These are phyloP conservation scores for Dasypolia templi DNA, from an alignment of 2,888 invertebrate species.

Conservation along the genomic window DNA sequence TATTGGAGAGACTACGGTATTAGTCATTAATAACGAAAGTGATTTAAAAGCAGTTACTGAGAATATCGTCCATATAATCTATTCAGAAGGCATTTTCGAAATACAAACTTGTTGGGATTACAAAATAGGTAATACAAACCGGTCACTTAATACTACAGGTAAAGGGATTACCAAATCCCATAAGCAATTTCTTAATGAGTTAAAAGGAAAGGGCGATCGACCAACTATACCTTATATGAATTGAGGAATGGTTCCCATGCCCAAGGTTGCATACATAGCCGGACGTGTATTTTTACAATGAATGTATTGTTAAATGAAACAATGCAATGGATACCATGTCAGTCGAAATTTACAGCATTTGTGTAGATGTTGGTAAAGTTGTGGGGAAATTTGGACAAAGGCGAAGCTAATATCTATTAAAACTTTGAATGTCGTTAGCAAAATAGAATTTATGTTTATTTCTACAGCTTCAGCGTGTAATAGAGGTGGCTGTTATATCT, in stretches of 20 bases:
- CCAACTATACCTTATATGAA: slow-evolving; percentile 16
- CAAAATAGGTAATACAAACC: slow-evolving; percentile 5
- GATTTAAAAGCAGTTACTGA: slow-evolving; percentile 19
- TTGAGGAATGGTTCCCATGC: slow-evolving; percentile 55
- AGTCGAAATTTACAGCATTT: slow-evolving; percentile 62
- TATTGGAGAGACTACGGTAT: slow-evolving; percentile 2
- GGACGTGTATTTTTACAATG: slow-evolving; percentile 73
- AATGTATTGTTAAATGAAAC: slow-evolving; percentile 75
- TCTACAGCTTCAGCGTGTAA: slow-evolving; percentile 19
- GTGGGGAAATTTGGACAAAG: slow-evolving; percentile 59
- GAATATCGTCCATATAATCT: slow-evolving; percentile 13
- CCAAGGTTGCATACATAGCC: slow-evolving; percentile 69
- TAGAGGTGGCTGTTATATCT: background rate
- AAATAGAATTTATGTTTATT: slow-evolving; percentile 31
- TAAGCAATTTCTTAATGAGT: slow-evolving; percentile 51
- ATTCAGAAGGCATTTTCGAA: slow-evolving; percentile 12
- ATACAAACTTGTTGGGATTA: slow-evolving; percentile 11
- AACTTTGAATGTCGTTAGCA: slow-evolving; percentile 22
- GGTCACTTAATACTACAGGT: slow-evolving; percentile 38
- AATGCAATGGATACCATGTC: slow-evolving; percentile 74
- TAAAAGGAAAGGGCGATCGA: slow-evolving; percentile 50
- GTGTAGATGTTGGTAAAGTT: slow-evolving; percentile 31
- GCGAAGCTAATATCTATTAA: slow-evolving; percentile 48
- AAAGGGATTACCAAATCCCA: slow-evolving; percentile 43
- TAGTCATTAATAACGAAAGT: slow-evolving; percentile 17